These are phyloP conservation scores for Umimayanthus chanpuru DNA, from an alignment of 92 coral and sea anemone species.

Conservation along the genomic window DNA sequence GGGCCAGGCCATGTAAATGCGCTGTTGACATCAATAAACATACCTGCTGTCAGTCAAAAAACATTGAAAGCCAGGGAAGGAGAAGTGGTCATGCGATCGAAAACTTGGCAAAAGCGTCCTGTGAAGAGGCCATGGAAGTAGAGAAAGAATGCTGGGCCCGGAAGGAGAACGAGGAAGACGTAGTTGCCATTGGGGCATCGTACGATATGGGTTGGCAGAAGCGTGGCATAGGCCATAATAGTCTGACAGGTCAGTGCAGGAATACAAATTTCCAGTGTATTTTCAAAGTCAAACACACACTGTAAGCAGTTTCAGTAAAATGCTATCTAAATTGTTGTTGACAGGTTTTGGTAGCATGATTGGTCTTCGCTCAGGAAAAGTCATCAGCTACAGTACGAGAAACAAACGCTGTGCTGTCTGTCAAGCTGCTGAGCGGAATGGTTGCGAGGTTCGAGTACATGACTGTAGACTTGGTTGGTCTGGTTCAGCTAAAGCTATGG, in stretches of 20 bases:
- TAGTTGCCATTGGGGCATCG: background rate
- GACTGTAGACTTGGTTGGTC: conserved; percentile 50
- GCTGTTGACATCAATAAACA: conserved; percentile 52
- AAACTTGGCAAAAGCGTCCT: conserved; percentile 32
- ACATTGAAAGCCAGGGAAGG: conserved; percentile 49
- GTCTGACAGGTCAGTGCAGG: conserved; percentile 2
- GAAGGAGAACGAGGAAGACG: background rate
- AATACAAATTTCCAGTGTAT: too few species aligned
- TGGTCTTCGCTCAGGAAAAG: conserved; percentile 44
- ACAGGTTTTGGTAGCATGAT: conserved; percentile 53
- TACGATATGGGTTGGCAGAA: conserved; percentile 31
- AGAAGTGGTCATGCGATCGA: conserved; percentile 51
- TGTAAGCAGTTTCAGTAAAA: too few species aligned
- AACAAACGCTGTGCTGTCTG: conserved; percentile 45
- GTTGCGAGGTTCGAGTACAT: conserved; percentile 12
- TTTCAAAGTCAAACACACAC: too few species aligned
- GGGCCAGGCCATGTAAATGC: conserved; percentile 52
- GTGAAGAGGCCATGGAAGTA: background rate
- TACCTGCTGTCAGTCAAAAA: conserved; percentile 19
- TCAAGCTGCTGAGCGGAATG: conserved; percentile 36
- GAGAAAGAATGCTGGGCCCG: background rate
- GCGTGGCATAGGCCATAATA: conserved; percentile 7
- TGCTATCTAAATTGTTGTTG: too few species aligned
- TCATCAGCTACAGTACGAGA: conserved; percentile 33
- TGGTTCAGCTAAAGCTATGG: conserved; percentile 54